These are phyloP conservation scores for Sapajus apella DNA, from an alignment of 2,113 vertebrate species.

Conservation along the genomic window DNA sequence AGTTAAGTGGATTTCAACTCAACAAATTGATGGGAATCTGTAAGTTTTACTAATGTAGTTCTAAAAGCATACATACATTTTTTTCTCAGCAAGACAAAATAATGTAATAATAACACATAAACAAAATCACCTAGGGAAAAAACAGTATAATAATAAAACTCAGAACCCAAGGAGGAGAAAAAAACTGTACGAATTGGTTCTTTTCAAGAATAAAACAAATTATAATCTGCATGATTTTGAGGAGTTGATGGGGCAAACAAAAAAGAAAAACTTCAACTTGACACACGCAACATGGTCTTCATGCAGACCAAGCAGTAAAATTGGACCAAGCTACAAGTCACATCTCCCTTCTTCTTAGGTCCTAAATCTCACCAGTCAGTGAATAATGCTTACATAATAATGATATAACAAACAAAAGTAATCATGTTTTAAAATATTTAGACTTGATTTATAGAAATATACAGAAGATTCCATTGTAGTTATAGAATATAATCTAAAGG, in stretches of 20 bases:
- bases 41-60: not conserved
- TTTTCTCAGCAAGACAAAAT: not conserved
- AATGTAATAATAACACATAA: not conserved
- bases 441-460: not conserved
- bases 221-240: not conserved
- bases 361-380: not conserved
- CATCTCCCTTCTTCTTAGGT: not conserved
- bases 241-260: not conserved
- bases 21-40: not conserved
- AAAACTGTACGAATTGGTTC: not conserved
- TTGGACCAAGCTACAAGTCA: too few species aligned
- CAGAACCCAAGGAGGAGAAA: not conserved
- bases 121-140: not conserved
- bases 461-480: not conserved
- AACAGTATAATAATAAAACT: not conserved
- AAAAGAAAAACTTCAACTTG: not conserved
- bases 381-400: not conserved
- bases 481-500: not conserved
- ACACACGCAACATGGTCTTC: not conserved
- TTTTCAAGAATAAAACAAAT: not conserved
- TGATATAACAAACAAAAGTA: not conserved
- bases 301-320: not conserved
- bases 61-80: not conserved
- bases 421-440: not conserved
- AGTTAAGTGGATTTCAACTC: not conserved